Percentiles rank a stretch among this genome's conserved stretches.
These are phyloP conservation scores for Cataglyphis cursor DNA, from an alignment of 2,888 invertebrate genomes.

Conservation along the genomic window DNA sequence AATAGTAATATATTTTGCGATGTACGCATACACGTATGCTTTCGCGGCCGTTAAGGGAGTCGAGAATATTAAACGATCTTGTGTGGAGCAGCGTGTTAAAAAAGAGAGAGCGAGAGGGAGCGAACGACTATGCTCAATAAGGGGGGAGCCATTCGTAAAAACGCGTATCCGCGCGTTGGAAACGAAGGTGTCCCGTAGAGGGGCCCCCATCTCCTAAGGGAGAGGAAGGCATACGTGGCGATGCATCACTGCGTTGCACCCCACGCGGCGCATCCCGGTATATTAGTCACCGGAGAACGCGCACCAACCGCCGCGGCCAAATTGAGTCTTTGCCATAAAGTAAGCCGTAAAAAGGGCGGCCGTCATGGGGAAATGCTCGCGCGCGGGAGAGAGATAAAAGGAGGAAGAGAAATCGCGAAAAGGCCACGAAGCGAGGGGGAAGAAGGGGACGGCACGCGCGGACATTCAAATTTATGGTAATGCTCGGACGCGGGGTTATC, in stretches of 20 bases:
- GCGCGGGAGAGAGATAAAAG: slow-evolving; percentile 87
- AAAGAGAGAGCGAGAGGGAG: not conserved
- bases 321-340: slow-evolving; percentile 87
- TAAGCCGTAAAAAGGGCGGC: slow-evolving; percentile 85
- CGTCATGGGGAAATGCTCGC: slow-evolving; percentile 68
- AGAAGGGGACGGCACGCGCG: slow-evolving; percentile 72
- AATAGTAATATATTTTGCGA: not conserved
- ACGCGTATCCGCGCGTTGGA: slow-evolving; percentile 51
- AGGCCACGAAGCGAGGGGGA: slow-evolving; percentile 55
- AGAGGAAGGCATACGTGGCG: slow-evolving; percentile 71
- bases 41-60: slow-evolving; percentile 31
- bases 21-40: not conserved
- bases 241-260: slow-evolving; percentile 88
- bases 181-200: slow-evolving; percentile 70
- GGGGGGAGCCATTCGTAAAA: slow-evolving; percentile 55
- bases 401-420: slow-evolving; percentile 78
- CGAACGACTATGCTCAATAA: slow-evolving; percentile 12
- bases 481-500: slow-evolving; percentile 83
- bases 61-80: slow-evolving; percentile 42
- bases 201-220: slow-evolving; percentile 44
- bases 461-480: slow-evolving; percentile 86
- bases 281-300: slow-evolving; percentile 89
- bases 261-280: slow-evolving; percentile 89
- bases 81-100: slow-evolving; percentile 7
- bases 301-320: slow-evolving; percentile 88